Evolutionary conservation across 2,113 vertebrate species (phyloP), one percentile per base, ranked within the genome.

Genomic region (Microcebus jonahi): DNA sequence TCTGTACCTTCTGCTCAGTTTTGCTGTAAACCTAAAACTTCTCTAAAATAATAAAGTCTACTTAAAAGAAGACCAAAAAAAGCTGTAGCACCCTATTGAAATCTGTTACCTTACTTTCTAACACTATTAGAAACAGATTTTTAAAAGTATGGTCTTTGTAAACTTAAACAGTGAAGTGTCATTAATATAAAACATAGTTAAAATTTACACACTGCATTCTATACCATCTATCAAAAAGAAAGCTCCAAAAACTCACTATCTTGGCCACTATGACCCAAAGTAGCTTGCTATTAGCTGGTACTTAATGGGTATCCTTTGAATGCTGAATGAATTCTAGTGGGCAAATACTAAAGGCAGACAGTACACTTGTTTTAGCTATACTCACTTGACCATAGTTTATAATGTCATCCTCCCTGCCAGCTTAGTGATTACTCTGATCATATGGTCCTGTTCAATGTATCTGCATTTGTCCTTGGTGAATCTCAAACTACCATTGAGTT

Each of bases 401-500:
- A 96, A 95, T 90, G 53, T 73, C 95, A 59, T 95, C 96, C 92
- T 96, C 88, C 65, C 79, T 96, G 85, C 82, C 71, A 97, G 87
- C 88, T 92, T 96, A 89, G 91, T 96, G 96, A 97, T 97, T 61
- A 73, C 31, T 61, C 65, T 88, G 21, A 80, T 83, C 13, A 31
- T 48, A 61, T 25, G 39, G 61, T 88, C 50, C 50, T 91, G 76
- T 59, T 81, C 77, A 39, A 6, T 97, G 48, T 94, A 90, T 90
- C 95, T 96, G 79, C 81, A 97, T 87, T 97, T 96, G 92, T 96
- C 85, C 88, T 97, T 65, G 42, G 80, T 12, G 39, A 97, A 96
- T 93, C 23, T 77, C 96, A 92, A 98, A 98, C 96, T 94, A 96
- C 77, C 95, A 97, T 87, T 98, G 97, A 98, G 97, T 98, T 97